phyloP scores from a whole-genome alignment of 2,797 vertebrate species.

The Echiichthys vipera region DNA sequence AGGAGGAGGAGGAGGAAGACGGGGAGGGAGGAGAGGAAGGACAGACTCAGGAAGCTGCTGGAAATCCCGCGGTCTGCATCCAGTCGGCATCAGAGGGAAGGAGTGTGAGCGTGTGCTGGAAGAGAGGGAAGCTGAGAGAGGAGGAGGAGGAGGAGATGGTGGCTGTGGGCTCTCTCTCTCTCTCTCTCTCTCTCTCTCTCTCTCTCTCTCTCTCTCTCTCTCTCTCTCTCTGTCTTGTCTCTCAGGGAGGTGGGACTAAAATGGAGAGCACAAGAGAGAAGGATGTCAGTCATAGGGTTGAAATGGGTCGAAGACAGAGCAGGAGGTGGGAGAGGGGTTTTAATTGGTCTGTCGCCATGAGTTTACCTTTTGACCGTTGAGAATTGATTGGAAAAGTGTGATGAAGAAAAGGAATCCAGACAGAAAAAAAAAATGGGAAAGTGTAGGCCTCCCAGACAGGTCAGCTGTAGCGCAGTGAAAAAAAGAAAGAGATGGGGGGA shows the following conservation, averaged over 20 bases:
- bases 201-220: slow-evolving; percentile 22
- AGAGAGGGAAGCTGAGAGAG: slow-evolving; percentile 40
- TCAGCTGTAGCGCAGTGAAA: no score
- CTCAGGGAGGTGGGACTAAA: slow-evolving; percentile 72
- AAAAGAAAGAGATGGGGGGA: neutral
- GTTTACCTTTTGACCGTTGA: slow-evolving; percentile 50
- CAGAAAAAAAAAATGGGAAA: neutral
- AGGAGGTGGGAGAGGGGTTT: slow-evolving; percentile 31
- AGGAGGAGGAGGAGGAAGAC: slow-evolving; percentile 36
- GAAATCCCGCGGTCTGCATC: slow-evolving; percentile 74
- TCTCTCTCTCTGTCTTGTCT: no score
- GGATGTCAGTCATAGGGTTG: slow-evolving; percentile 52
- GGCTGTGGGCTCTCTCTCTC: slow-evolving; percentile 47
- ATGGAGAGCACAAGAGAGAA: slow-evolving; percentile 58
- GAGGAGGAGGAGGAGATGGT: slow-evolving; percentile 40
- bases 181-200: slow-evolving; percentile 24
- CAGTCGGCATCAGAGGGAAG: slow-evolving; percentile 74
- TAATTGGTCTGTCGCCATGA: slow-evolving; percentile 29
- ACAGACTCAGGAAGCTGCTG: slow-evolving; percentile 65
- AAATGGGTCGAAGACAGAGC: slow-evolving; percentile 38
- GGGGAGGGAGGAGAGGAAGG: slow-evolving; percentile 50
- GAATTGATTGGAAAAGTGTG: slow-evolving; percentile 1
- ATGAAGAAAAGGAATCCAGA: neutral
- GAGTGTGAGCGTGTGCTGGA: slow-evolving; percentile 66
- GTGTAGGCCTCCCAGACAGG: neutral